Evolutionary conservation across 1,140 invertebrate genomes (phyloP), one percentile per base, ranked within the genome.

Genomic region (Periplaneta americana): DNA sequence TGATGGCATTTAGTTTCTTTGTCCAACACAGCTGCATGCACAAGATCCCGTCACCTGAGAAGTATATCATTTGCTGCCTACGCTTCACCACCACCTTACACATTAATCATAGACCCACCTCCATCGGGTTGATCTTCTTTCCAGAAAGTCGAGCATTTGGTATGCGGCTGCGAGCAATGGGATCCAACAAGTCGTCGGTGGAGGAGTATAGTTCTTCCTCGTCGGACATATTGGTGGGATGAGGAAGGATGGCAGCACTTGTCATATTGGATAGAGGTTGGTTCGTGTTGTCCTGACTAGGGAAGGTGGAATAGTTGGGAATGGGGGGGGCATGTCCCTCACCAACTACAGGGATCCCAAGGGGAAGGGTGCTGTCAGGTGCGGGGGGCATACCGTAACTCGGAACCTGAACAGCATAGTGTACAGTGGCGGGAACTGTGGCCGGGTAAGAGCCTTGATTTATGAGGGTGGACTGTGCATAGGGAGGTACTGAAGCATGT

Each of bases 111-210:
- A 2, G 39, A 81, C 82, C 82, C 82, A 82, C 83, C 82, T 81
- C 82, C 82, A 80, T 66, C 18, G 77, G 75, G 39, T 78, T 78
- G 9, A 78, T 83, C 83, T 82, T 83, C 81, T 66, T 80, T 34
- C 81, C 83, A 28, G 83, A 78, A n/a, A 82, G 77, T 33, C 82
- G 78, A 22, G 82, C 83, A 78, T 81, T 81, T 77, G 83, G 83
- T 33, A 74, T 81, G 34, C 83, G 74, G 75, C 83, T 83, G 31
- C 82, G 34, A 39, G 76, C 78, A 34, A 83, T 82, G 39, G 83
- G 82, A 37, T 83, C 83, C 82, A 83, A 74, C 8, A 83, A 74
- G 78, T 83, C 83, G 35, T 83, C 83, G 18, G 79, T 77, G 76
- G 83, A 83, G 35, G 83, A 83, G 48, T 82, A 83, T 13, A 32